phyloP scores from a whole-genome alignment of 2,888 invertebrate genomes.

The Abrostola triplasia region DNA sequence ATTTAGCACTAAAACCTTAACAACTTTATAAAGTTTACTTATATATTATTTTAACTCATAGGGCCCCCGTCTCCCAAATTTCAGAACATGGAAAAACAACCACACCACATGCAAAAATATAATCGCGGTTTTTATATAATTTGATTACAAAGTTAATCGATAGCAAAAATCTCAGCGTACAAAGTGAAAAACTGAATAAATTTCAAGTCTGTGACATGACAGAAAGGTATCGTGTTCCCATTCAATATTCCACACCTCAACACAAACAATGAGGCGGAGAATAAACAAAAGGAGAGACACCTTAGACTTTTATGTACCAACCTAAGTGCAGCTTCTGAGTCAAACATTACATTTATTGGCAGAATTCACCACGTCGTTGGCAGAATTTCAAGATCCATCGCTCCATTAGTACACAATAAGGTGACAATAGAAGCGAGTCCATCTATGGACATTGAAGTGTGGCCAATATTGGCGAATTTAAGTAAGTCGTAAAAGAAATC shows the following conservation, averaged over 20 bases:
- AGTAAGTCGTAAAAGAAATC: not conserved
- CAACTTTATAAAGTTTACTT: too few relatives aligned
- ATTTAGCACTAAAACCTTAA: too few relatives aligned
- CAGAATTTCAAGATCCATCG: slow-evolving; percentile 1
- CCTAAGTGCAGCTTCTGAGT: not conserved
- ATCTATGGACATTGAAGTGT: not conserved
- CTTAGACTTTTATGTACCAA: not conserved
- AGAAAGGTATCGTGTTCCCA: not conserved
- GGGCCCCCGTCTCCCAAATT: too few relatives aligned
- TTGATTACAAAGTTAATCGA: too few relatives aligned
- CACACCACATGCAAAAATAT: too few relatives aligned
- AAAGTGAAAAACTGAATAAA: not conserved
- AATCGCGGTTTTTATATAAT: too few relatives aligned
- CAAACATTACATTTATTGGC: slow-evolving; percentile 1
- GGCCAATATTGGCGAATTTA: not conserved
- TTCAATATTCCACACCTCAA: slow-evolving; percentile 2
- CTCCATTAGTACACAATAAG: not conserved
- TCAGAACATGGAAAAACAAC: too few relatives aligned
- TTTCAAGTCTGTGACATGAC: not conserved
- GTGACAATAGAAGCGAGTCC: not conserved
- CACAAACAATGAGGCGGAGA: not conserved
- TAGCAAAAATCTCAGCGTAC: too few relatives aligned
- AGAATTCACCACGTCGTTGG: not conserved
- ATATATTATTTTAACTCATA: too few relatives aligned
- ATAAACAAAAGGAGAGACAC: slow-evolving; percentile 1